A percentile compares a stretch with the other conserved stretches of the same genome.
phyloP scores from a whole-genome alignment of 2,797 vertebrate genomes.

The Spea hammondii region DNA sequence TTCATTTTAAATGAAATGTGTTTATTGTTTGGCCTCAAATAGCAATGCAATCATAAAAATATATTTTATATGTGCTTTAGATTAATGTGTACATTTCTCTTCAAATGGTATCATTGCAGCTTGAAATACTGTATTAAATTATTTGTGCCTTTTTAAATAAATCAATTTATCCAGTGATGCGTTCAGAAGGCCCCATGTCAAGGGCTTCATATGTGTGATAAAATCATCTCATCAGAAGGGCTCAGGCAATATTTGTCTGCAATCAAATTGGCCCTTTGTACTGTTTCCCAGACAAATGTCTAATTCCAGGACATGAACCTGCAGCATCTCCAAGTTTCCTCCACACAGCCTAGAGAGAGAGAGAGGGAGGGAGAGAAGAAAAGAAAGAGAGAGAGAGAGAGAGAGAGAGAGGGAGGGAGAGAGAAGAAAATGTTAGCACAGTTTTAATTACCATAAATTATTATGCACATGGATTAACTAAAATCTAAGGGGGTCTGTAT shows the following conservation, averaged over 20 bases:
- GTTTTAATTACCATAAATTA: not conserved
- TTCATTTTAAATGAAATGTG: conserved; percentile 2
- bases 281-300: conserved; percentile 75
- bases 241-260: conserved; percentile 44
- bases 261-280: conserved; percentile 75
- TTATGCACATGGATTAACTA: not conserved
- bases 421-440: not conserved
- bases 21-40: conserved; percentile 48
- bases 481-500: too few species aligned
- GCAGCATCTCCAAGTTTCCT: conserved; percentile 83
- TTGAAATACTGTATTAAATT: conserved; percentile 26
- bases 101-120: conserved; percentile 34
- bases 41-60: conserved; percentile 33
- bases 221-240: conserved; percentile 44
- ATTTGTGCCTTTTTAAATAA: conserved; percentile 36
- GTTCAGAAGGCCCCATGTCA: conserved; percentile 48
- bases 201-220: conserved; percentile 47
- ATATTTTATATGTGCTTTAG: conserved; percentile 53
- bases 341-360: conserved; percentile 71
- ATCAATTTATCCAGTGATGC: conserved; percentile 47
- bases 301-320: conserved; percentile 81
- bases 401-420: not conserved
- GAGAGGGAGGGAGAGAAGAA: not conserved
- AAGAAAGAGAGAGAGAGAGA: not conserved
- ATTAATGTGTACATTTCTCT: conserved; percentile 37